Conservation (phyloP, 2,113 vertebrate species). For the Poicephalus gulielmi region DNA sequence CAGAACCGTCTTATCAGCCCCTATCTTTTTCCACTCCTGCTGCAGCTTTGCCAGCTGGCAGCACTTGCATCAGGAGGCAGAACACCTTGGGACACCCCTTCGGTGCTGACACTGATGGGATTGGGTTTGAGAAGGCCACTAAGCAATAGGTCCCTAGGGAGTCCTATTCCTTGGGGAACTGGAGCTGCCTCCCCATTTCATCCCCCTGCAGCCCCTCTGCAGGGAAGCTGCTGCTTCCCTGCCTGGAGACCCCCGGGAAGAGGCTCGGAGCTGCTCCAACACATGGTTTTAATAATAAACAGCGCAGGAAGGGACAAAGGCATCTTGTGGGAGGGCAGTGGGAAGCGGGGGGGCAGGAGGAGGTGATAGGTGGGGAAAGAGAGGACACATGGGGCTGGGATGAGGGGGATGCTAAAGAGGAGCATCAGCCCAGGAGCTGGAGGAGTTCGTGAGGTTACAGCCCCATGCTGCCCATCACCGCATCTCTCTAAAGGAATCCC, state of each 20-base stretch:
- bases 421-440: not conserved
- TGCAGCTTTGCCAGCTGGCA: not conserved
- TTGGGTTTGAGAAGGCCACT: not conserved
- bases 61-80: not conserved
- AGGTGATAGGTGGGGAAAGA: slow-evolving; percentile 39
- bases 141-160: accelerated
- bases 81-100: not conserved
- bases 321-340: not conserved
- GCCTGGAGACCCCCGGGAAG: not conserved
- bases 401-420: not conserved
- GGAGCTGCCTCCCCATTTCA: not conserved
- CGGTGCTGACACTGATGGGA: accelerated
- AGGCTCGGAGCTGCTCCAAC: not conserved
- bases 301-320: slow-evolving; percentile 49
- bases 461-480: not conserved
- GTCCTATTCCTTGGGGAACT: not conserved
- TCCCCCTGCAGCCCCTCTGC: accelerated
- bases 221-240: accelerated
- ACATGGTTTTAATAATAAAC: slow-evolving; percentile 74
- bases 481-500: not conserved
- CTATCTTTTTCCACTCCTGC: not conserved
- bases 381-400: not conserved
- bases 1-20: not conserved
- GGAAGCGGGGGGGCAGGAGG: not conserved
- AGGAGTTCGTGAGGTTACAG: not conserved